Percentiles rank a stretch among this genome's conserved stretches.
These are phyloP conservation scores for Spisula subtruncata DNA, from an alignment of 2,888 invertebrate genomes.

Conservation along the genomic window DNA sequence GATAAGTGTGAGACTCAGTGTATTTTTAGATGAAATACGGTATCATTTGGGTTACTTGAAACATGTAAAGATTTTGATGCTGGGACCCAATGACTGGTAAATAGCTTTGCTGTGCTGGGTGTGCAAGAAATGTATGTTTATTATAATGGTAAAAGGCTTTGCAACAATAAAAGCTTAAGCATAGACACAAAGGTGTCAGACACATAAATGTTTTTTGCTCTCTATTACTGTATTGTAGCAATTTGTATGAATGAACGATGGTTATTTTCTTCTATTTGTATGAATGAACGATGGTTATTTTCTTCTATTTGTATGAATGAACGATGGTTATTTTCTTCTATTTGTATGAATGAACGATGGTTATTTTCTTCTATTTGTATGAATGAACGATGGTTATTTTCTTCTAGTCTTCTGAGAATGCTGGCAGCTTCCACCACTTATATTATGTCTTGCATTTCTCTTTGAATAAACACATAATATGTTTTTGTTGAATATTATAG, in stretches of 20 bases:
- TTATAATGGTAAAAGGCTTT: background rate
- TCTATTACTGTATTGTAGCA: background rate
- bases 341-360: too few species aligned
- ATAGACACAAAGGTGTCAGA: constrained; percentile 21
- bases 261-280: background rate
- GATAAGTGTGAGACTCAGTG: background rate
- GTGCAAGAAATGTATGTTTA: background rate
- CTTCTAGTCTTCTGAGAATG: background rate
- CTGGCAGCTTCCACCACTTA: background rate
- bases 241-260: too few species aligned
- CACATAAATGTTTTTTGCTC: constrained; percentile 17
- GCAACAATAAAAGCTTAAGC: background rate
- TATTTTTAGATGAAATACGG: constrained; percentile 16
- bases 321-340: background rate
- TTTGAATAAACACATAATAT: background rate
- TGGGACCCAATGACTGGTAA: background rate
- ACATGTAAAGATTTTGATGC: constrained; percentile 3
- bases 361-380: too few species aligned
- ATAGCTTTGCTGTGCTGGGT: constrained; percentile 2
- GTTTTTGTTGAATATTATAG: background rate
- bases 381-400: background rate
- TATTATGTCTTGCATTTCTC: background rate
- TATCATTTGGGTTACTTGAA: constrained; percentile 1
- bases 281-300: background rate
- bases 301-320: too few species aligned